These are phyloP conservation scores for Tupiocoris notatus DNA, from an alignment of 2,888 invertebrate genomes.

Conservation along the genomic window DNA sequence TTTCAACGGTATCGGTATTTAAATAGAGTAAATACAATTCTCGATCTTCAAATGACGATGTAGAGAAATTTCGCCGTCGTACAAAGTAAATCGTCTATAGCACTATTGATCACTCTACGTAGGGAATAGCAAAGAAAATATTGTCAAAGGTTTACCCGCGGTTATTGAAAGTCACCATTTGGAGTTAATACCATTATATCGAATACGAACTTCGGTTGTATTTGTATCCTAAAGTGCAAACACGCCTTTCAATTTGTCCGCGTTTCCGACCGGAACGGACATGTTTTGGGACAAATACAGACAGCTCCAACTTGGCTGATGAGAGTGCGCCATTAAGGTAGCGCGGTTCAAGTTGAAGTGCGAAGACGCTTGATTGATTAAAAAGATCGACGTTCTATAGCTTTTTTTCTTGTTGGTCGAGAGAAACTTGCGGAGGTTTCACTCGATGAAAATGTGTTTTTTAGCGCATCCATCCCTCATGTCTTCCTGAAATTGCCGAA, in stretches of 20 bases:
- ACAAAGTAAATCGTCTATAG: too few relatives aligned
- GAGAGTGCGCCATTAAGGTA: constrained; percentile 44
- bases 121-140: too few relatives aligned
- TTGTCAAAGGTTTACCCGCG: too few relatives aligned
- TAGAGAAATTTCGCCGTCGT: too few relatives aligned
- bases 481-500: neutral
- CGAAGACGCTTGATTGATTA: constrained; percentile 44
- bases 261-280: constrained; percentile 30
- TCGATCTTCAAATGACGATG: too few relatives aligned
- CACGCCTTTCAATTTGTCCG: constrained; percentile 29
- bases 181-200: constrained; percentile 30
- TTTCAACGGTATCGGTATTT: too few relatives aligned
- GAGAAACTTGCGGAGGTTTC: neutral
- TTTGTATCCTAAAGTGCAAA: constrained; percentile 22
- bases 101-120: too few relatives aligned
- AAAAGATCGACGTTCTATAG: constrained; percentile 14
- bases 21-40: too few relatives aligned
- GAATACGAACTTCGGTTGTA: constrained; percentile 11
- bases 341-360: constrained; percentile 5
- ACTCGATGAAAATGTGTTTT: neutral
- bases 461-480: neutral
- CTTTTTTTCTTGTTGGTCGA: neutral
- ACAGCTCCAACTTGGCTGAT: constrained; percentile 32
- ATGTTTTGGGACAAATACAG: constrained; percentile 42
- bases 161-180: too few relatives aligned